These are phyloP conservation scores for Rapana venosa DNA, from an alignment of 2,888 invertebrate genomes.

Conservation along the genomic window DNA sequence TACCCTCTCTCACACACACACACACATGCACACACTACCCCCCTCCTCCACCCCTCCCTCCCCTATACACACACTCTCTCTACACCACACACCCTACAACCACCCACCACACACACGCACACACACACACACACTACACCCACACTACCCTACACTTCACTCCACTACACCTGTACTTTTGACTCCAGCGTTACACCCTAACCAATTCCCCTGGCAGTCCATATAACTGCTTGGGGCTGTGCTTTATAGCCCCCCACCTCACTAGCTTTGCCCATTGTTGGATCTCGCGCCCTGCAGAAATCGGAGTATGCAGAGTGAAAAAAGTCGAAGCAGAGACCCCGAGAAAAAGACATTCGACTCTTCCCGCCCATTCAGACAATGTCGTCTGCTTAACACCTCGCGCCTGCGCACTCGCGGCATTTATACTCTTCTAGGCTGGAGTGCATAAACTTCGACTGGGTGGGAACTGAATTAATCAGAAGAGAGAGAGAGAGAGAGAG, in stretches of 20 bases:
- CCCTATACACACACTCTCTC: too few relatives aligned
- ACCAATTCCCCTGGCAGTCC: background rate
- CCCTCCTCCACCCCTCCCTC: too few relatives aligned
- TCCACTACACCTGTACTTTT: background rate
- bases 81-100: too few relatives aligned
- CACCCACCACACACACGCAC: too few relatives aligned
- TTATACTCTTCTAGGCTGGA: background rate
- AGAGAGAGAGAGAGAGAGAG: background rate
- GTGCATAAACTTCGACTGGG: conserved; percentile 17
- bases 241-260: background rate
- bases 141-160: too few relatives aligned
- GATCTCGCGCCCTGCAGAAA: background rate
- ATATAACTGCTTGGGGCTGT: background rate
- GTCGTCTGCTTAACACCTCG: conserved; percentile 20
- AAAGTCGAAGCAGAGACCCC: background rate
- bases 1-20: too few relatives aligned
- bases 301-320: conserved; percentile 2
- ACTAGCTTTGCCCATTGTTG: background rate
- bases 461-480: background rate
- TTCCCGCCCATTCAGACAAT: background rate
- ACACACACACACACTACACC: too few relatives aligned
- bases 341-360: background rate
- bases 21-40: too few relatives aligned
- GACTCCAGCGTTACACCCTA: background rate
- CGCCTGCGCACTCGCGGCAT: background rate